Conservation (phyloP, 2,113 vertebrate genomes). For the Saguinus midas region DNA sequence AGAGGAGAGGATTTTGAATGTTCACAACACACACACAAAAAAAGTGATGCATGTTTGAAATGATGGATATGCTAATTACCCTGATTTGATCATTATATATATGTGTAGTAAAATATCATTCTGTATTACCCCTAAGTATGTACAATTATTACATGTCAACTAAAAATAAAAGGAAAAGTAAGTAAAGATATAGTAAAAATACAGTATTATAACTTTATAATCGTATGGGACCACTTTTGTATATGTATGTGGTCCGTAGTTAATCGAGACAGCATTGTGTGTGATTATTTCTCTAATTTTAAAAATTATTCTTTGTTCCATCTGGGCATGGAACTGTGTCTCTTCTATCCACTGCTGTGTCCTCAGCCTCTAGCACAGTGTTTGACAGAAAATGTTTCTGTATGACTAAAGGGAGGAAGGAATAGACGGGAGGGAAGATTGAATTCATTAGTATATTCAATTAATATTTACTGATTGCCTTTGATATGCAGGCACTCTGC, state of each 20-base stretch:
- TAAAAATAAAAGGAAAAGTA: neutral
- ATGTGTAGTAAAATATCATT: neutral
- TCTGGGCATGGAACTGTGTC: neutral
- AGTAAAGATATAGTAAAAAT: neutral
- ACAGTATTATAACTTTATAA: neutral
- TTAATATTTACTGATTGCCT: slow-evolving; percentile 23
- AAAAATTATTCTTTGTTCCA: neutral
- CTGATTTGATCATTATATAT: neutral
- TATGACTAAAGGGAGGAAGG: neutral
- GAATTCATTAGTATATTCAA: neutral
- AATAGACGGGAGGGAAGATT: neutral
- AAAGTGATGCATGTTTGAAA: neutral
- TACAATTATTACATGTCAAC: neutral
- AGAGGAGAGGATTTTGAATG: neutral
- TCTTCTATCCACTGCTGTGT: neutral
- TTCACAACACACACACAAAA: neutral
- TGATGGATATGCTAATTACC: neutral
- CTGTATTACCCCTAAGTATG: neutral
- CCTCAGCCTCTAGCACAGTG: neutral
- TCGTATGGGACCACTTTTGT: neutral
- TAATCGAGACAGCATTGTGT: neutral
- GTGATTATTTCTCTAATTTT: neutral
- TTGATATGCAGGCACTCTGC: neutral
- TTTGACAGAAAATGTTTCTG: neutral
- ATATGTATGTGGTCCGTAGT: neutral